Base-by-base conservation (phyloP, 2,797 vertebrate species). In the Cebuella pygmaea region DNA sequence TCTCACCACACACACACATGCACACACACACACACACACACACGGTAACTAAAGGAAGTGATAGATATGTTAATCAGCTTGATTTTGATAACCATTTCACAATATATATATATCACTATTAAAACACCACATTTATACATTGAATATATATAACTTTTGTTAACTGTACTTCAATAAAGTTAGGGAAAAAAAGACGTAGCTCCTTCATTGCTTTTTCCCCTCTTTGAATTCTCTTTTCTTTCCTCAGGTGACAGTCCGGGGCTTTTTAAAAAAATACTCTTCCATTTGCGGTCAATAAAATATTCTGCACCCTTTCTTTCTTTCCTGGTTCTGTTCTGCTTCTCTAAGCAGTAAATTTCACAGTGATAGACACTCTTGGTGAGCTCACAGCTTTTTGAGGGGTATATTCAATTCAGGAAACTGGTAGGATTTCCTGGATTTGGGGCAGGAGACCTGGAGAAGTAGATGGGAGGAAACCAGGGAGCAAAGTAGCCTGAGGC, bases 111-210 rank as follows among this genome's bases (percentile, higher is more conserved):
- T 41, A 33, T 19, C 46, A 82, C 64, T 46, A 33, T 24, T 10
- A 70, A 92, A 88, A 22, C 2, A 41, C n/a, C 26, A 50, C 4
- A 7, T 7, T 24, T 12, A 57, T 30, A 13, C 19, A 2, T 82
- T 57, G n/a, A 81, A 27, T 41, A 82, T 39, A 39, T 72, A 72
- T 39, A 39, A 57, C 36, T 82, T 57, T 57, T 79, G 36, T 72
- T 27, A 79, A 59, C 5, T 44, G 3, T 15, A 44, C 6, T 27
- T 61, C 27, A 75, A 46, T 64, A 26, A 67, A 22, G 20, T 57
- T n/a, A 33, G 0, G 27, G 27, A 0, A 0, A 20, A 10, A 10
- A 84, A 3, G 22, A 22, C 4, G 27, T 5, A 27, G 20, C 41
- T 41, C 17, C 30, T 50, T 61, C 13, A 27, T 24, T 14, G 13